A percentile compares a stretch with the other conserved stretches of the same genome.
Conservation (phyloP, 2,797 vertebrate species). For the Etheostoma perlongum region DNA sequence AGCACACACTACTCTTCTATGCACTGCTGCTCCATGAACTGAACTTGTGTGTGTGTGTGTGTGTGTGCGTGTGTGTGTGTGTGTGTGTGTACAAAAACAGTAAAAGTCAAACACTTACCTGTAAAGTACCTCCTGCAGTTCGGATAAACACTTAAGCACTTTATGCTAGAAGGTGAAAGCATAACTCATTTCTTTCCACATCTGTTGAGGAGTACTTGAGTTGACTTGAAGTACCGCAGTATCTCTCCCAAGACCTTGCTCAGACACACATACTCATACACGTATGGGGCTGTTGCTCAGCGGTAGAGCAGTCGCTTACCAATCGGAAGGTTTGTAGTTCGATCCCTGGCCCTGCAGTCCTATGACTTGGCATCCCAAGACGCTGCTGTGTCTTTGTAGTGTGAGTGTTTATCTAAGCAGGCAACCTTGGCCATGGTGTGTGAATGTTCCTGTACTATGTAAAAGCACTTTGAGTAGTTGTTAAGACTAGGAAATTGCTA, state of each 20-base stretch:
- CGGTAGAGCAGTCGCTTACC: too few relatives aligned
- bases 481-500: too few relatives aligned
- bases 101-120: conserved; percentile 56
- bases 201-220: conserved; percentile 37
- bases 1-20: conserved; percentile 61
- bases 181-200: conserved; percentile 39
- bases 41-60: conserved; percentile 43
- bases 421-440: too few relatives aligned
- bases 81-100: conserved; percentile 27
- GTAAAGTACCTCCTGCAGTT: conserved; percentile 53
- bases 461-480: too few relatives aligned
- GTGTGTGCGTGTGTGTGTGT: conserved; percentile 18
- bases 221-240: conserved; percentile 28
- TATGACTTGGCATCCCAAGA: too few relatives aligned
- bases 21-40: conserved; percentile 53
- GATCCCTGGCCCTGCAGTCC: too few relatives aligned
- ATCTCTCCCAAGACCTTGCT: background rate
- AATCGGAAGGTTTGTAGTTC: too few relatives aligned
- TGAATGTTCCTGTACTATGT: too few relatives aligned
- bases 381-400: too few relatives aligned
- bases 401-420: too few relatives aligned
- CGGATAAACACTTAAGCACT: conserved; percentile 56
- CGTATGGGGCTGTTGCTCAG: too few relatives aligned
- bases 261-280: too few relatives aligned
- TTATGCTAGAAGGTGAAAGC: conserved; percentile 60